Evolutionary conservation across 35 echinoderm and acorn worm species (phyloP).

Genomic region (Patiria miniata): DNA sequence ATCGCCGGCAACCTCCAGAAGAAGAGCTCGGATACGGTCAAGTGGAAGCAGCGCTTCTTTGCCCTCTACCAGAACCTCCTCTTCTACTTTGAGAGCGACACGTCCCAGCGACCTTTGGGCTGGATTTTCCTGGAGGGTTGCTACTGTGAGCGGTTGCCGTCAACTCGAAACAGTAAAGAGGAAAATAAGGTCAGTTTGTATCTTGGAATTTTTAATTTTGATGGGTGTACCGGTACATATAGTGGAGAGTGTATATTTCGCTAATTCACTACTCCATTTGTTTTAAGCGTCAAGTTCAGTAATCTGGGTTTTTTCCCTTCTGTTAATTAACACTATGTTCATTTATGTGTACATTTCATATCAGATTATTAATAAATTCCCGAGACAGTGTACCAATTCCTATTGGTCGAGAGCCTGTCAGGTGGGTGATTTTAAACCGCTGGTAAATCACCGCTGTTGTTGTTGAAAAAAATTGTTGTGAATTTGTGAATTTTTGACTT

Average conservation of each 20-base stretch:
- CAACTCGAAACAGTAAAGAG: slow-evolving; percentile 70
- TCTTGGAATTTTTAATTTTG: background rate
- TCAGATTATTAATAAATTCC: no score
- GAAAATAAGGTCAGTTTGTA: slow-evolving; percentile 81
- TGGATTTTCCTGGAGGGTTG: slow-evolving; percentile 86
- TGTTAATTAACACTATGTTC: no score
- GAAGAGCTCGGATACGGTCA: slow-evolving; percentile 93
- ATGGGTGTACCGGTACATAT: background rate
- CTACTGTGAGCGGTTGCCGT: slow-evolving; percentile 69
- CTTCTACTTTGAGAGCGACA: slow-evolving; percentile 94
- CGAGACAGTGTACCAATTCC: no score
- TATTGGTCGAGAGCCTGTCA: no score
- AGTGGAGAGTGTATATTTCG: background rate
- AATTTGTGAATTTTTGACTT: no score
- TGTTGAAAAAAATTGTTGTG: no score
- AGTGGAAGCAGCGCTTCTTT: slow-evolving; percentile 97
- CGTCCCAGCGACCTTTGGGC: slow-evolving; percentile 56
- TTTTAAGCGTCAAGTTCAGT: no score
- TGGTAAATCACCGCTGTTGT: no score
- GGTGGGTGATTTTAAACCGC: no score
- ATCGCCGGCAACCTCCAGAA: slow-evolving; percentile 88
- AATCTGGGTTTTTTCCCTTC: no score
- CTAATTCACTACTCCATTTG: background rate
- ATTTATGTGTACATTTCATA: no score
- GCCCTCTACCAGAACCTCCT: slow-evolving; percentile 93